phyloP scores from a whole-genome alignment of 2,113 vertebrate species.

The Chionomys nivalis region DNA sequence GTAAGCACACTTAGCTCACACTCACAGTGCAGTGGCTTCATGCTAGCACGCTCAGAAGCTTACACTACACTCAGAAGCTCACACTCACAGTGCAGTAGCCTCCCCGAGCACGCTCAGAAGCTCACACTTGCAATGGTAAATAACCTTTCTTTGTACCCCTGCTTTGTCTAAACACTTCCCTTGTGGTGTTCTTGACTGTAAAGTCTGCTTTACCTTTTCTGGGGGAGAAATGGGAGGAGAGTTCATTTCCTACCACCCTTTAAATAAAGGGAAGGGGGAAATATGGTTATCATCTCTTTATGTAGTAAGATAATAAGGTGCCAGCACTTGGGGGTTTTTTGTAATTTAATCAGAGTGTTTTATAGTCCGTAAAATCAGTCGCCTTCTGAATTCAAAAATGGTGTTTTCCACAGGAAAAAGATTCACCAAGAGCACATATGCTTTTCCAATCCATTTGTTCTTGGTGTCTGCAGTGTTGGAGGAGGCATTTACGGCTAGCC shows the following conservation, averaged over 20 bases:
- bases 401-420: slow-evolving; percentile 47
- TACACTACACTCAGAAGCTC: background rate
- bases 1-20: background rate
- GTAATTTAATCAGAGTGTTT: slow-evolving; percentile 49
- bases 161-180: background rate
- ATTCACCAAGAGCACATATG: background rate
- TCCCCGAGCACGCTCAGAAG: background rate
- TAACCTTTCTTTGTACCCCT: background rate
- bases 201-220: background rate
- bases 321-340: slow-evolving; percentile 12
- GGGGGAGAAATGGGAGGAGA: background rate
- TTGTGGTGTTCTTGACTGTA: slow-evolving; percentile 25
- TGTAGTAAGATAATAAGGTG: slow-evolving; percentile 49
- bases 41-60: background rate
- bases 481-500: slow-evolving; percentile 52
- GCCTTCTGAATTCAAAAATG: slow-evolving; percentile 53
- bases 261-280: slow-evolving; percentile 42
- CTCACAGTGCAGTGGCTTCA: background rate
- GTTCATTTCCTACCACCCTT: slow-evolving; percentile 9
- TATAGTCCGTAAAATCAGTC: slow-evolving; percentile 47
- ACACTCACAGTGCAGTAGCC: background rate
- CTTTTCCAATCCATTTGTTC: slow-evolving; percentile 46
- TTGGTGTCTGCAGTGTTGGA: slow-evolving; percentile 38
- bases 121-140: background rate
- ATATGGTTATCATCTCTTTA: slow-evolving; percentile 19